These are phyloP conservation scores for Heliconius congener DNA, from an alignment of 1,140 invertebrate genomes.

Conservation along the genomic window DNA sequence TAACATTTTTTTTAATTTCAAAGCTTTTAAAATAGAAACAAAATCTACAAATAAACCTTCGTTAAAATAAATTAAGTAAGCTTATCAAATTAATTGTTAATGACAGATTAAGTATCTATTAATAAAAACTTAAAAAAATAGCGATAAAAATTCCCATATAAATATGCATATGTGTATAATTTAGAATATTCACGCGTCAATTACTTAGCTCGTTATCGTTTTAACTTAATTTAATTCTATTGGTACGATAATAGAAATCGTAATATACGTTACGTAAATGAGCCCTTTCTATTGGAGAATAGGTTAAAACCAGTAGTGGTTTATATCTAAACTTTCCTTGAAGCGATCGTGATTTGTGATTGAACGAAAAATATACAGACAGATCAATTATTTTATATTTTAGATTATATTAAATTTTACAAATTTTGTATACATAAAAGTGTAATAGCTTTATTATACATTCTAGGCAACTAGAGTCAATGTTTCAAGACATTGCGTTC, in stretches of 20 bases:
- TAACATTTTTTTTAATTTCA: no score
- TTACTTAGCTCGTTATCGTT: slow-evolving; percentile 42
- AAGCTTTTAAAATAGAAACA: not conserved
- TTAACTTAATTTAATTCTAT: slow-evolving; percentile 36
- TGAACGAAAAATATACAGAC: slow-evolving; percentile 6
- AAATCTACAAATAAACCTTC: not conserved
- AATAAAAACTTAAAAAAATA: no score
- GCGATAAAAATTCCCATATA: no score
- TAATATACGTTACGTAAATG: slow-evolving; percentile 45
- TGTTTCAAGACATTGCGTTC: no score
- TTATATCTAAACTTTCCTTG: slow-evolving; percentile 26
- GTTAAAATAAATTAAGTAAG: no score
- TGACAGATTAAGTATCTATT: no score
- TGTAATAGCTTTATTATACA: no score
- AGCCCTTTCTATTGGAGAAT: slow-evolving; percentile 43
- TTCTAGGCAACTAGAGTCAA: no score
- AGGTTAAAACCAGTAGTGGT: slow-evolving; percentile 37
- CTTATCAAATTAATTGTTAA: no score
- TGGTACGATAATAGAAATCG: slow-evolving; percentile 40
- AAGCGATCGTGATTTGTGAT: slow-evolving; percentile 20
- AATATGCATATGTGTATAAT: not conserved
- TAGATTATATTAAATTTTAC: no score
- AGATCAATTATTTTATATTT: not conserved
- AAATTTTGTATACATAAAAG: no score
- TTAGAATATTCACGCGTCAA: slow-evolving; percentile 29